Base-by-base conservation (phyloP, 2,888 invertebrate species). In the Scaptomyza parva region DNA sequence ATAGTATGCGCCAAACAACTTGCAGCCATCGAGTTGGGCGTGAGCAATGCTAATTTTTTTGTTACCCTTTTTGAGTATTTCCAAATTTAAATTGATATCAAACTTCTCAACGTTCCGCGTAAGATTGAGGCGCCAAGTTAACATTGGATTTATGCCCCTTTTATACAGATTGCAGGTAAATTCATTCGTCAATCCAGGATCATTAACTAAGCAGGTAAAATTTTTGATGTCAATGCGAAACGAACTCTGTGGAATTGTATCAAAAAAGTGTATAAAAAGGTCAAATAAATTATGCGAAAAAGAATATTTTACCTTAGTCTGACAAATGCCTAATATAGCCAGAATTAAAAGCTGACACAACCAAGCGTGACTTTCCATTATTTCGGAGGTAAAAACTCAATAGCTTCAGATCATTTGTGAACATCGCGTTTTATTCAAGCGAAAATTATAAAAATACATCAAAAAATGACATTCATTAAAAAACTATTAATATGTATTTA, bases 11-110 rank as follows among this genome's bases (percentile, higher is more conserved):
- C 30, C 39, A 11, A 88, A 39, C 7, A 68, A 70, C 3, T 70
- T 68, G 51, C 88, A 88, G 9, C 73, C 84, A 54, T 88, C 64
- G 14, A 76, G 33, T 4, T 70, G 59, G 0, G 55, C 4, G 1
- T 54, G 39, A 0, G 67, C 51, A 0, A 82, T 11, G 22, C 45
- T 78, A 5, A 80, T 24, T 45, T 47, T 71, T 14, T 22, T 72
- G 18, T 81, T 79, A 33, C 77, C 76, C 59, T 67, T 78, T 9
- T 64, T 72, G 0, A 76, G 0, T 40, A 68, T n/a, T 1, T 43
- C 39, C 7, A 66, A 6, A 2, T 41, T 14, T 2, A 40, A 1
- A 1, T 22, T 0, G 0, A 71, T 3, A 22, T 8, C 9, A 0
- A 53, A 18, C 1, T 40, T 20, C 0, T 40, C 14, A 0, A 20